Evolutionary conservation across 35 echinoderm and acorn worm genomes (phyloP), one percentile per base, ranked within the genome.

Genomic region (Patiria miniata): DNA sequence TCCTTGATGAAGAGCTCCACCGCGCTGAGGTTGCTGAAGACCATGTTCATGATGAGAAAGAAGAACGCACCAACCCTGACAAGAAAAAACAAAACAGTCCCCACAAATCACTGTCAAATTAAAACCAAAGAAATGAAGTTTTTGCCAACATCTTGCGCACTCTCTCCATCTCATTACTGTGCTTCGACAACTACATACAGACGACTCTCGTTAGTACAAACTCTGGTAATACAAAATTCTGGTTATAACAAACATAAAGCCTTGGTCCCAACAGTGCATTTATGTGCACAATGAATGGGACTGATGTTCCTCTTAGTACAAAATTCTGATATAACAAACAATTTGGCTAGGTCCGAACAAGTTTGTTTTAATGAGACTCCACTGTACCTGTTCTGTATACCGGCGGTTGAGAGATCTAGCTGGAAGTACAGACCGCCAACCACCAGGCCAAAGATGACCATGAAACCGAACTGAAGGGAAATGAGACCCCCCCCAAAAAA

Each of bases 311-410:
- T n/a, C n/a, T n/a, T n/a, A n/a, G n/a, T n/a, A n/a, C n/a, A n/a
- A n/a, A n/a, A n/a, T n/a, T n/a, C n/a, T n/a, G n/a, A n/a, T n/a
- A n/a, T n/a, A n/a, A n/a, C n/a, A n/a, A n/a, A n/a, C n/a, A n/a
- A n/a, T n/a, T n/a, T n/a, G n/a, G n/a, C n/a, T n/a, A n/a, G n/a
- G n/a, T n/a, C n/a, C n/a, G n/a, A n/a, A n/a, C n/a, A n/a, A n/a
- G n/a, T n/a, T n/a, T n/a, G n/a, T n/a, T n/a, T n/a, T n/a, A n/a
- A n/a, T n/a, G n/a, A n/a, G n/a, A n/a, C n/a, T n/a, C n/a, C n/a
- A n/a, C n/a, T n/a, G n/a, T 78, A 97, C 95, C 95, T 97, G 80
- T 97, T 97, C 78, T 97, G 95, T 77, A 93, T 86, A 37, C 95
- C 91, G 34, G 91, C 61, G 17, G 77, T 23, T 2, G 83, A 87